These are phyloP conservation scores for Acropternis orthonyx DNA, from an alignment of 2,797 vertebrate species.

Conservation along the genomic window DNA sequence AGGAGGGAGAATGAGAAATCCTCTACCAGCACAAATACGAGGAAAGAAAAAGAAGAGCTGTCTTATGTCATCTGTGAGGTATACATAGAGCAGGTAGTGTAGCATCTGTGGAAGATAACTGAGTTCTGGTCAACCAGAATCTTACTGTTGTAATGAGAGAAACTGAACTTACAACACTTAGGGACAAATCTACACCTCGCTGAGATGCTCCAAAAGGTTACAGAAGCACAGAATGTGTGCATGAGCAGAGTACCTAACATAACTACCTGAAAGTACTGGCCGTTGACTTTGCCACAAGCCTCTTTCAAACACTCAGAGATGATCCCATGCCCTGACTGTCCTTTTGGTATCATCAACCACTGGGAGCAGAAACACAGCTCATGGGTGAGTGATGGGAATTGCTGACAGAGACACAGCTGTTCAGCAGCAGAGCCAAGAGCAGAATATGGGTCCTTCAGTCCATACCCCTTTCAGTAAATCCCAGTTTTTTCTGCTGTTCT, in stretches of 20 bases:
- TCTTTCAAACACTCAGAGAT: not conserved
- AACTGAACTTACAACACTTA: not conserved
- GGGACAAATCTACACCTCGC: rapidly evolving
- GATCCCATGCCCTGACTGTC: not conserved
- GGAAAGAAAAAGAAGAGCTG: not conserved
- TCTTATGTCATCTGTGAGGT: not conserved
- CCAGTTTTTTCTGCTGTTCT: not conserved
- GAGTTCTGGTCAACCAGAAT: not conserved
- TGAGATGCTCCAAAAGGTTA: not conserved
- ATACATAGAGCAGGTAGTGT: not conserved
- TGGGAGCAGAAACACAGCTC: not conserved
- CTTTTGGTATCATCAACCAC: not conserved
- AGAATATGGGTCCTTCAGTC: not conserved
- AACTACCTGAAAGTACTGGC: not conserved
- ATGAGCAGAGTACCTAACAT: not conserved
- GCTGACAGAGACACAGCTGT: not conserved
- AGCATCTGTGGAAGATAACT: not conserved
- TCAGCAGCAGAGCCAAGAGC: not conserved
- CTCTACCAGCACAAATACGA: not conserved
- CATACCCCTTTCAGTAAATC: not conserved
- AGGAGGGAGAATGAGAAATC: not conserved
- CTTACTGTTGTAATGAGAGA: not conserved
- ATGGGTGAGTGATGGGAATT: rapidly evolving
- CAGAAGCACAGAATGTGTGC: not conserved
- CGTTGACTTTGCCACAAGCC: not conserved